Evolutionary conservation across 2,797 vertebrate species (phyloP).

Genomic region (Catostomus latipinnis): DNA sequence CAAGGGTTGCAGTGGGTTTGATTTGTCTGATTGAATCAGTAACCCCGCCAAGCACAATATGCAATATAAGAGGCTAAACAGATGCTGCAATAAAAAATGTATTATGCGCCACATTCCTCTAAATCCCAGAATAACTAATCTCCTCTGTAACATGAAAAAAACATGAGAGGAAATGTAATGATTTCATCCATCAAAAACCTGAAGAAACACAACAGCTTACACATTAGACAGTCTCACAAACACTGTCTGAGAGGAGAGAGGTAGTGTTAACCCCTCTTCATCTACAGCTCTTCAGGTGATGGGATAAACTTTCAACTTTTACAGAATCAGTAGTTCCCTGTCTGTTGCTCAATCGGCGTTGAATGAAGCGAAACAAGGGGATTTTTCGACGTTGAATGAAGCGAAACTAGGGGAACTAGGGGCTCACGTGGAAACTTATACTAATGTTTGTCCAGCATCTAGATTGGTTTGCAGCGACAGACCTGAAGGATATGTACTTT

Average conservation of each 20-base stretch:
- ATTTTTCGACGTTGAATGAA: too few relatives aligned
- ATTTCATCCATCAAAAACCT: constrained; percentile 78
- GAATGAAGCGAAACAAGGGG: too few relatives aligned
- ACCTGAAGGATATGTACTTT: too few relatives aligned
- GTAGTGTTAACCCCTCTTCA: background rate
- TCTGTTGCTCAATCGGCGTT: too few relatives aligned
- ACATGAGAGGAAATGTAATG: constrained; percentile 79
- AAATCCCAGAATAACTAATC: constrained; percentile 82
- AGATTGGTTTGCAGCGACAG: too few relatives aligned
- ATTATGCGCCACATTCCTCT: constrained; percentile 78
- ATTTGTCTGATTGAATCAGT: constrained; percentile 74
- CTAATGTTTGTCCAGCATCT: too few relatives aligned
- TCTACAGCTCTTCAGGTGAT: background rate
- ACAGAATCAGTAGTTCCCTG: background rate
- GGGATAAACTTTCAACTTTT: background rate
- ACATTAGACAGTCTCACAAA: constrained; percentile 10
- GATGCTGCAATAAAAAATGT: constrained; percentile 84
- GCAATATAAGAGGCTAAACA: constrained; percentile 78
- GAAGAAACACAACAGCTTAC: constrained; percentile 65
- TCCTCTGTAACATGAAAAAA: constrained; percentile 77
- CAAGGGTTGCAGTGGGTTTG: constrained; percentile 57
- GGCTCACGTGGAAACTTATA: too few relatives aligned
- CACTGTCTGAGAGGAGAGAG: constrained; percentile 3
- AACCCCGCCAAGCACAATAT: constrained; percentile 72
- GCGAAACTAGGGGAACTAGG: too few relatives aligned